Conservation (phyloP, 1,140 invertebrate species). For the Pectinophora gossypiella region DNA sequence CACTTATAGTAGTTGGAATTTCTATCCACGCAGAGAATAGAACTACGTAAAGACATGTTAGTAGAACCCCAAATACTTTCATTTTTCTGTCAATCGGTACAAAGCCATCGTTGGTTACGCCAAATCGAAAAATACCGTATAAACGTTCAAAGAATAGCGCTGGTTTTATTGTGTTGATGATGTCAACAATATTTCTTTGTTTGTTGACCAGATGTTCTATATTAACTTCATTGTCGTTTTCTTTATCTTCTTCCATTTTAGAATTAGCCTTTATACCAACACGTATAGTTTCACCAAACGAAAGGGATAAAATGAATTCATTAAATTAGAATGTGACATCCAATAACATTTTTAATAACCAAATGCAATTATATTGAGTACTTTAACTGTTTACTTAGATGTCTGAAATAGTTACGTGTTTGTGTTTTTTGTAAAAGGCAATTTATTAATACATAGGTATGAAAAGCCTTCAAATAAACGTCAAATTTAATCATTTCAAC, state of each 20-base stretch:
- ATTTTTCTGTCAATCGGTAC: constrained; percentile 9
- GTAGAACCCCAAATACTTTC: background rate
- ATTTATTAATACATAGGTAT: too few species aligned
- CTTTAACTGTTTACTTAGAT: too few species aligned
- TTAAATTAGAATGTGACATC: too few species aligned
- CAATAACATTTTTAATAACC: too few species aligned
- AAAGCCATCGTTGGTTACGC: constrained; percentile 14
- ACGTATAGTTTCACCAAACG: too few species aligned
- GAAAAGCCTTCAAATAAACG: too few species aligned
- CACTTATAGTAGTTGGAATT: background rate
- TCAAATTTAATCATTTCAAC: too few species aligned
- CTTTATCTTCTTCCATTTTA: constrained; percentile 6
- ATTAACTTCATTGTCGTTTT: constrained; percentile 12
- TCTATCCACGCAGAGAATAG: background rate
- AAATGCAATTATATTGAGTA: too few species aligned
- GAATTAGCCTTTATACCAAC: background rate
- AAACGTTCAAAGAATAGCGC: constrained; percentile 28
- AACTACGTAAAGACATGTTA: background rate
- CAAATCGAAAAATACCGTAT: constrained; percentile 39
- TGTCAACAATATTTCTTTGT: constrained; percentile 12
- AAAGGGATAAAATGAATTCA: too few species aligned
- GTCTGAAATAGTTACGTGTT: too few species aligned
- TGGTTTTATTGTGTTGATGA: constrained; percentile 24
- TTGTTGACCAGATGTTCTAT: background rate
- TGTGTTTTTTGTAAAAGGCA: too few species aligned